Conservation (phyloP, 1,140 invertebrate species). For the Solenopsis invicta region DNA sequence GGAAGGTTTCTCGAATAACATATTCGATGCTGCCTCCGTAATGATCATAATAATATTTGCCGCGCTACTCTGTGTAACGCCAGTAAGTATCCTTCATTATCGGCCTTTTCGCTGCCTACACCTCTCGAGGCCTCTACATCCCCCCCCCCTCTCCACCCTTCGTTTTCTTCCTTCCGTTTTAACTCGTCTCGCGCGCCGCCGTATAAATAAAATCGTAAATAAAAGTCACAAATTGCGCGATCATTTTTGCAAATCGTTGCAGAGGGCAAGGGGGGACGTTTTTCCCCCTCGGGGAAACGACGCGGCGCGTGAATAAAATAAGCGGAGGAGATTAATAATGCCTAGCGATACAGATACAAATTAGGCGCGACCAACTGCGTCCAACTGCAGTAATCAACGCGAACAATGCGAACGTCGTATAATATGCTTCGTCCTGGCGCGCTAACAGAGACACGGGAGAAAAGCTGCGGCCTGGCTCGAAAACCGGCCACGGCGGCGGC, state of each 20-base stretch:
- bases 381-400: conserved; percentile 29
- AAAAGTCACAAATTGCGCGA: conserved; percentile 30
- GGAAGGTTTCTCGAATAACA: conserved; percentile 62
- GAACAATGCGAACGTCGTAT: conserved; percentile 38
- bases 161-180: conserved; percentile 42
- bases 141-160: too few relatives aligned
- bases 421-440: conserved; percentile 16
- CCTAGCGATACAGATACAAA: conserved; percentile 11
- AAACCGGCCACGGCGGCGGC: conserved; percentile 14
- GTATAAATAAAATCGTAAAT: conserved; percentile 25
- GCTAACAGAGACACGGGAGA: conserved; percentile 46
- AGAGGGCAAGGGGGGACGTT: neutral
- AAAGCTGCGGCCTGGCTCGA: conserved; percentile 22
- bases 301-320: conserved; percentile 22
- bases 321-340: conserved; percentile 31
- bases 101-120: conserved; percentile 63
- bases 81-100: conserved; percentile 62
- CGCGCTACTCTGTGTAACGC: conserved; percentile 53
- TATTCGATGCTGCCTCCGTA: conserved; percentile 60
- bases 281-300: neutral
- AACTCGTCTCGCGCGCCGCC: conserved; percentile 18
- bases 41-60: conserved; percentile 65
- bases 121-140: conserved; percentile 44
- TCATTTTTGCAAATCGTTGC: conserved; percentile 28
- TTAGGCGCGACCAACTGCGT: conserved; percentile 6